Percentiles rank a stretch among this genome's conserved stretches.
phyloP scores from a whole-genome alignment of 2,797 vertebrate genomes.

The Lutjanus campechanus region DNA sequence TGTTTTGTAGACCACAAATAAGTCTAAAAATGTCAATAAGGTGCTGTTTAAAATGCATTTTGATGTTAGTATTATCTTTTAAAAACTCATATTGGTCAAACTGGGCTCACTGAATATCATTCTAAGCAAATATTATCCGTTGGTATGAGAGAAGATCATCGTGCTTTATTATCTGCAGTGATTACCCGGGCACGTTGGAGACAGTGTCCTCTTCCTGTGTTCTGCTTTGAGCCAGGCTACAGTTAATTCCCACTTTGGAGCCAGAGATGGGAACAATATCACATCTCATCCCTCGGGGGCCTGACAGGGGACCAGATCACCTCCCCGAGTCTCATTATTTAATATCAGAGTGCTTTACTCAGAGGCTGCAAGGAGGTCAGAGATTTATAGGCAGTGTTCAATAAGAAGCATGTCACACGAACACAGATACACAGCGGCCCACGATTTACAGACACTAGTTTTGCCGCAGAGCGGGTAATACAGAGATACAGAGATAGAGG shows the following conservation, averaged over 20 bases:
- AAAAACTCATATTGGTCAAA: background rate
- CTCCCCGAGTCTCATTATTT: constrained; percentile 76
- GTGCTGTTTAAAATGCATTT: background rate
- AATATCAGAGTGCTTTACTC: constrained; percentile 75
- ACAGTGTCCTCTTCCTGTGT: constrained; percentile 60
- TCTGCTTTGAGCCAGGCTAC: constrained; percentile 55
- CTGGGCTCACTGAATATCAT: constrained; percentile 29
- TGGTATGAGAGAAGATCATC: constrained; percentile 53
- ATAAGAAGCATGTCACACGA: constrained; percentile 56
- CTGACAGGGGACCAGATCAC: constrained; percentile 69
- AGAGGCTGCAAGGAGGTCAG: constrained; percentile 68
- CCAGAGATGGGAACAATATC: constrained; percentile 76
- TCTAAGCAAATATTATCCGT: constrained; percentile 49
- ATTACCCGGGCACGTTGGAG: constrained; percentile 55
- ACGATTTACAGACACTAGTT: constrained; percentile 48
- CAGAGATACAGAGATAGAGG: constrained; percentile 17
- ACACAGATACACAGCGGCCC: constrained; percentile 6
- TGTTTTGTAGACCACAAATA: background rate
- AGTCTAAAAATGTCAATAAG: background rate
- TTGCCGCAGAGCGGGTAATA: constrained; percentile 17
- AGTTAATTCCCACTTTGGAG: constrained; percentile 76
- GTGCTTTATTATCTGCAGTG: constrained; percentile 62
- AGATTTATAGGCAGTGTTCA: constrained; percentile 74
- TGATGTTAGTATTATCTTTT: background rate
- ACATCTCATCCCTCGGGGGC: constrained; percentile 64